Evolutionary conservation across 2,888 invertebrate species (phyloP).

Genomic region (Hypomecis punctinalis): DNA sequence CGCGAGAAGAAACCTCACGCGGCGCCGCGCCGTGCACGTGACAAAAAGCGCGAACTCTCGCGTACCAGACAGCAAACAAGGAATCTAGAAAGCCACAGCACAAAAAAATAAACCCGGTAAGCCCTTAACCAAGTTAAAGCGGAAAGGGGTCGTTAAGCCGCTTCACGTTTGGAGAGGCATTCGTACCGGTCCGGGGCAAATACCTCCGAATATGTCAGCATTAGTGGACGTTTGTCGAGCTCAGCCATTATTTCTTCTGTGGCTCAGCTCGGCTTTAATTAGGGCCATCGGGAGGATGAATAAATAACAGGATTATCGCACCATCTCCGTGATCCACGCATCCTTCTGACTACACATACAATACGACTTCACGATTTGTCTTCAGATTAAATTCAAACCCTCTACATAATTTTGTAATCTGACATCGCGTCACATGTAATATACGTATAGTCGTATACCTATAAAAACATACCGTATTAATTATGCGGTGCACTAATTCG

Average conservation of each 20-base stretch:
- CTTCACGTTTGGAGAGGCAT: slow-evolving; percentile 52
- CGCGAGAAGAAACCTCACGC: slow-evolving; percentile 10
- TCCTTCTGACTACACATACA: slow-evolving; percentile 44
- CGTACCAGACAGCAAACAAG: slow-evolving; percentile 8
- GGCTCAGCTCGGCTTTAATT: slow-evolving; percentile 67
- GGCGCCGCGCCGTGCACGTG: slow-evolving; percentile 5
- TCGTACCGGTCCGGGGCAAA: slow-evolving; percentile 64
- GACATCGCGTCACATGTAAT: neutral
- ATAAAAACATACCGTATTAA: slow-evolving; percentile 4
- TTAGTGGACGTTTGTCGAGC: slow-evolving; percentile 53
- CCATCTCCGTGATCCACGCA: slow-evolving; percentile 65
- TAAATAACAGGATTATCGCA: slow-evolving; percentile 79
- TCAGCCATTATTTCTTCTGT: slow-evolving; percentile 44
- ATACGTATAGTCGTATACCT: neutral
- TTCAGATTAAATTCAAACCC: slow-evolving; percentile 29
- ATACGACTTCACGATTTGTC: slow-evolving; percentile 50
- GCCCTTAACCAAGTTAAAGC: slow-evolving; percentile 40
- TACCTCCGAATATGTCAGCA: slow-evolving; percentile 64
- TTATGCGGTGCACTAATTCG: slow-evolving; percentile 9
- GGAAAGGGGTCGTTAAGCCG: slow-evolving; percentile 66
- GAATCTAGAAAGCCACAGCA: slow-evolving; percentile 32
- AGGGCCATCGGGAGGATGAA: slow-evolving; percentile 63
- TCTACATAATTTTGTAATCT: slow-evolving; percentile 16
- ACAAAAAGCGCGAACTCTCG: slow-evolving; percentile 11
- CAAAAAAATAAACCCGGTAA: slow-evolving; percentile 40